phyloP scores from a whole-genome alignment of 2,113 vertebrate genomes.

The Myiozetetes cayanensis region DNA sequence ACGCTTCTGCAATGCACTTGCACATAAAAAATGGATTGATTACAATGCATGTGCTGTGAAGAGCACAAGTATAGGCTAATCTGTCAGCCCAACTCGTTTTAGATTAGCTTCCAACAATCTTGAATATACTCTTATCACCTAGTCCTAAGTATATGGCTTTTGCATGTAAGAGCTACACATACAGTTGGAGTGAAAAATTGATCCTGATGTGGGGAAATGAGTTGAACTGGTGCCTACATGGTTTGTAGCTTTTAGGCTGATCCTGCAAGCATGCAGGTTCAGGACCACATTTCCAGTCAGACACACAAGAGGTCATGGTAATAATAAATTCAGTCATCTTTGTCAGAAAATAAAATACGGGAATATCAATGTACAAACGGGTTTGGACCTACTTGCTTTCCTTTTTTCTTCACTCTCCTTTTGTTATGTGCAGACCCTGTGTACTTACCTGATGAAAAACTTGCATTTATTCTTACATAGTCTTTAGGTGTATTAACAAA shows the following conservation, averaged over 20 bases:
- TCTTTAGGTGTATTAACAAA: background rate
- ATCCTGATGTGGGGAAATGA: background rate
- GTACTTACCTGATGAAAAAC: accelerated
- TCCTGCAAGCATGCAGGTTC: background rate
- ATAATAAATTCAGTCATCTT: background rate
- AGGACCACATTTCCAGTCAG: background rate
- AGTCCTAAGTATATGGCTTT: background rate
- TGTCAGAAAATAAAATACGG: background rate
- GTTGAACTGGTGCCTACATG: background rate
- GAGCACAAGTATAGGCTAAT: no score
- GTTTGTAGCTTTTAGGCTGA: background rate
- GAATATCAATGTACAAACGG: accelerated
- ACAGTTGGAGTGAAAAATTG: background rate
- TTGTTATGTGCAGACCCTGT: background rate
- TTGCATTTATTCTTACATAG: background rate
- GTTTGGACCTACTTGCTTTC: background rate
- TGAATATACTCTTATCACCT: background rate
- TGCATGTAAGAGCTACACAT: background rate
- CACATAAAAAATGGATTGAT: background rate
- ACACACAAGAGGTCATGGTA: accelerated
- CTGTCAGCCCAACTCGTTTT: background rate
- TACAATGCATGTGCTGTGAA: background rate
- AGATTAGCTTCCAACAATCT: background rate
- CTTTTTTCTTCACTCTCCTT: background rate
- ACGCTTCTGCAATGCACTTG: background rate